Evolutionary conservation across 2,888 invertebrate species (phyloP).

Genomic region (Euzophera pinguis): DNA sequence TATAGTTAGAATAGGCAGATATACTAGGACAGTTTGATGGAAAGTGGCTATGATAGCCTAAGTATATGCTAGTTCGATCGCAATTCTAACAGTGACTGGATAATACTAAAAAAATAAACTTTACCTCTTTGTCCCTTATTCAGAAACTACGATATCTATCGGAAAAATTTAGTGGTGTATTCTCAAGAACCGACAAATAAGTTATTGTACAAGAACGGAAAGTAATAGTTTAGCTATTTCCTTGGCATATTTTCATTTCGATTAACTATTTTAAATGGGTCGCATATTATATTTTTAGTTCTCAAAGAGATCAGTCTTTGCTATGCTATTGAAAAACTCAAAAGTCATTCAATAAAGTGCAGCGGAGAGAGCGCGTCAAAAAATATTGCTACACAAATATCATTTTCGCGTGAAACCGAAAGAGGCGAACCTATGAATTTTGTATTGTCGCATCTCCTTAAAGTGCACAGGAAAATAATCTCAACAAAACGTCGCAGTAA

Average conservation of each 20-base stretch:
- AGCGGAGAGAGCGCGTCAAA: not conserved
- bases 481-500: slow-evolving; percentile 38
- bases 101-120: too few species aligned
- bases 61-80: too few species aligned
- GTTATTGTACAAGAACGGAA: too few species aligned
- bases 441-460: slow-evolving; percentile 26
- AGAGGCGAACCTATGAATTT: slow-evolving; percentile 25
- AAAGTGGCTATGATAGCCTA: too few species aligned
- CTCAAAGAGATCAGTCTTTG: not conserved
- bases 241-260: slow-evolving; percentile 5
- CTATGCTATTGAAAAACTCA: not conserved
- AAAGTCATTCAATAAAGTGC: not conserved
- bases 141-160: too few species aligned
- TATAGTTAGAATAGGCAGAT: too few species aligned
- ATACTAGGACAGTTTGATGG: too few species aligned
- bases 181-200: too few species aligned
- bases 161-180: too few species aligned
- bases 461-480: slow-evolving; percentile 43
- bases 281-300: not conserved
- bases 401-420: slow-evolving; percentile 31
- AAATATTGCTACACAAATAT: slow-evolving; percentile 21
- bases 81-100: too few species aligned
- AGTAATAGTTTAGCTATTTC: not conserved
- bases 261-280: slow-evolving; percentile 5
- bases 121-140: too few species aligned